Base-by-base conservation (phyloP, 1,140 invertebrate genomes). In the Berghia stephanieae region DNA sequence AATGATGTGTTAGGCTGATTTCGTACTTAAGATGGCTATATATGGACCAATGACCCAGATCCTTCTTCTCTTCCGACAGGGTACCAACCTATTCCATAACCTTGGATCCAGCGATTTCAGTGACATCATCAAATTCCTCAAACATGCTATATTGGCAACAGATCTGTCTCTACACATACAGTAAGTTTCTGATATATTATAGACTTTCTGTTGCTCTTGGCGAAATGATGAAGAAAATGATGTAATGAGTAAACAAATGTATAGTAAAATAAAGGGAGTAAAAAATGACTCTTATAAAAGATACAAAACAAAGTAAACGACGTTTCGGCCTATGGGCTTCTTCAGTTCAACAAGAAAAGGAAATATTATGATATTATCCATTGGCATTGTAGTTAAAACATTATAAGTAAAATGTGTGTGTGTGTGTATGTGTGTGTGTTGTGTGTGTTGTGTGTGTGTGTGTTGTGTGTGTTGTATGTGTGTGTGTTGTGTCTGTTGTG, bases 81-180 rank as follows among this genome's bases (percentile, higher is more conserved):
- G 87, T 60, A 85, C 97, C 90, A 96, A 98, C 90, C 95, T 98
- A 78, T 90, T 98, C 81, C 88, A 95, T 92, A 95, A 94, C 36
- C 89, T 98, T 43, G 94, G 94, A 1, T 94, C 96, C 43, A 94
- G 95, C 69, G 95, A 98, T 84, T 98, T 98, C 88, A 92, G 94
- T 79, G 91, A 92, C 18, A 95, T 97, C 3, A 97, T 98, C 93
- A 94, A 94, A 81, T 92, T 96, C 2, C 94, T 99, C 1, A 96
- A 98, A 86, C 95, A 94, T 67, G 95, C 96, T 0, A 98, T 99
- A 81, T 89, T 98, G 13, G 97, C 96, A 0, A 98, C 97, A 18
- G 97, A 98, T 90, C 90, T 99, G 73, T 96, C 96, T 0, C 94
- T 97, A 92, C 98, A 98, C 89, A 98, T 98, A 86, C 97, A 97